phyloP scores from a whole-genome alignment of 2,888 invertebrate genomes.

The Andricus quercusramuli region DNA sequence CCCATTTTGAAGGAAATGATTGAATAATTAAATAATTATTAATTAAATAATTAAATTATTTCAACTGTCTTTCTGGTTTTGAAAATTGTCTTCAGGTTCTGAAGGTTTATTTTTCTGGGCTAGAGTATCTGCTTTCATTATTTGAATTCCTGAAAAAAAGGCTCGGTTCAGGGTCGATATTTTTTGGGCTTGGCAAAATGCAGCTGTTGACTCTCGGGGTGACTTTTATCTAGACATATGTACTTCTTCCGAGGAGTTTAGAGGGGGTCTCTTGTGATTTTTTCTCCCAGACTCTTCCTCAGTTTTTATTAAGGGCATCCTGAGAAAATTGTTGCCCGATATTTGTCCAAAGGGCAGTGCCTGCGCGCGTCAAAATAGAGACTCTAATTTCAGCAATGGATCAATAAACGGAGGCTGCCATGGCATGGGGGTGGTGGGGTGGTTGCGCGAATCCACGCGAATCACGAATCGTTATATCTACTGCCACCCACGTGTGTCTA shows the following conservation, averaged over 20 bases:
- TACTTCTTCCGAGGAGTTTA: background rate
- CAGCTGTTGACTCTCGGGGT: slow-evolving; percentile 4
- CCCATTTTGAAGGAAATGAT: background rate
- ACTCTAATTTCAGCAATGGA: slow-evolving; percentile 68
- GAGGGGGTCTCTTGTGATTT: background rate
- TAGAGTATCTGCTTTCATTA: background rate
- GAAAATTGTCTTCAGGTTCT: background rate
- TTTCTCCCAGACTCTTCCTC: background rate
- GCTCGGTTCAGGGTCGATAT: slow-evolving; percentile 44
- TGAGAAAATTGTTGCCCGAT: background rate
- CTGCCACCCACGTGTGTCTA: slow-evolving; percentile 45
- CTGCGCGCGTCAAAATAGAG: slow-evolving; percentile 53
- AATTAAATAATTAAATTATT: too few species aligned
- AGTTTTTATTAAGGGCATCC: slow-evolving; percentile 6
- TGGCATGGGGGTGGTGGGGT: slow-evolving; percentile 66
- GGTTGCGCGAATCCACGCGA: slow-evolving; percentile 55
- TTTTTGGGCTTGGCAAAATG: slow-evolving; percentile 46
- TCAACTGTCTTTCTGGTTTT: background rate
- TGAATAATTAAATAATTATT: too few species aligned
- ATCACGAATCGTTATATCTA: slow-evolving; percentile 60
- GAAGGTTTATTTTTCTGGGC: background rate
- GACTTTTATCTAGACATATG: background rate
- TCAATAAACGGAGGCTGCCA: slow-evolving; percentile 73
- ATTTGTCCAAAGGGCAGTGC: slow-evolving; percentile 33
- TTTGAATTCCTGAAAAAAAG: background rate